These are phyloP conservation scores for Cisticola juncidis DNA, from an alignment of 2,113 vertebrate genomes.

Conservation along the genomic window DNA sequence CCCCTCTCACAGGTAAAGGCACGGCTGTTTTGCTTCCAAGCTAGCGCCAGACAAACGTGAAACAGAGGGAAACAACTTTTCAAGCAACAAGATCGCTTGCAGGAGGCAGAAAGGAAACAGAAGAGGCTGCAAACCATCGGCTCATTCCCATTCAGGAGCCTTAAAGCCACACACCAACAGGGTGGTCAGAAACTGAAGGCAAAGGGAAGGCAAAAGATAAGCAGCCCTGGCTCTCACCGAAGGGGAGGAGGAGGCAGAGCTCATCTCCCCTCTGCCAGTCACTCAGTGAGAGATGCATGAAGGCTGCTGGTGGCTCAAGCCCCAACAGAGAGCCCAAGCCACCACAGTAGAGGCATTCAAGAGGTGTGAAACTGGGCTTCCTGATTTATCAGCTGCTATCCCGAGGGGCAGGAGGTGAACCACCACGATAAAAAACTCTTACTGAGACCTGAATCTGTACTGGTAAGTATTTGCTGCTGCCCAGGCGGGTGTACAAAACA, in stretches of 20 bases:
- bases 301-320: background rate
- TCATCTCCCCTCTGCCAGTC: background rate
- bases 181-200: rapidly evolving
- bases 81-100: background rate
- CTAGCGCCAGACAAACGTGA: rapidly evolving
- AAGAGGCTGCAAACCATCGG: background rate
- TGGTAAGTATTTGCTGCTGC: background rate
- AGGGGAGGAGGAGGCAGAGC: background rate
- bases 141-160: background rate
- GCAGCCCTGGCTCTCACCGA: rapidly evolving
- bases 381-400: slow-evolving; percentile 42
- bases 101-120: background rate
- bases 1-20: rapidly evolving
- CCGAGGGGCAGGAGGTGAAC: slow-evolving; percentile 29
- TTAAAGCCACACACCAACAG: background rate
- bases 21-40: rapidly evolving
- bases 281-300: rapidly evolving
- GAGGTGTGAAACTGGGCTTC: background rate
- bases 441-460: background rate
- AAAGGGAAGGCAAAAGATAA: background rate
- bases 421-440: slow-evolving; percentile 14
- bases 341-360: background rate
- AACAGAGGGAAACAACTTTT: background rate
- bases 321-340: background rate
- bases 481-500: background rate